phyloP scores from a whole-genome alignment of 2,113 vertebrate genomes.

The Plectropomus leopardus region DNA sequence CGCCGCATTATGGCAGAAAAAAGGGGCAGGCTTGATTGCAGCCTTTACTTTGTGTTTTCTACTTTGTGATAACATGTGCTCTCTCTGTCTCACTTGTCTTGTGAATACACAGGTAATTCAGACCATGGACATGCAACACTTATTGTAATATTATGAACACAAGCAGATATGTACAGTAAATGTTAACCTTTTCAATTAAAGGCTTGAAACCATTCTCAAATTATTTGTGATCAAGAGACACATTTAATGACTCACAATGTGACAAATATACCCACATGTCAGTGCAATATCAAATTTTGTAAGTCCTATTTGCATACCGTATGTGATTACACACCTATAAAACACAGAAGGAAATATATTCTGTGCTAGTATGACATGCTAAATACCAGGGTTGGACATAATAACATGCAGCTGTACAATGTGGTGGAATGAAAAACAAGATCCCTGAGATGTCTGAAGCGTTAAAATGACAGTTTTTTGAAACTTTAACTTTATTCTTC shows the following conservation, averaged over 20 bases:
- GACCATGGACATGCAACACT: not conserved
- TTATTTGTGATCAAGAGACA: not conserved
- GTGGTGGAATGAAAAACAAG: no score
- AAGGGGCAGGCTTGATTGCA: conserved; percentile 12
- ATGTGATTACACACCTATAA: no score
- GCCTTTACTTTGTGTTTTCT: conserved; percentile 4
- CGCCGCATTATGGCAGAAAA: conserved; percentile 39
- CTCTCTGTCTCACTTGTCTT: not conserved
- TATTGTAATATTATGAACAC: not conserved
- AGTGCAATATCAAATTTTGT: not conserved
- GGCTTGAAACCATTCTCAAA: not conserved
- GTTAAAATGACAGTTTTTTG: no score
- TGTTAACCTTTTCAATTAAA: not conserved
- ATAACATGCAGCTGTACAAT: not conserved
- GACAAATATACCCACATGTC: not conserved
- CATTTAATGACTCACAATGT: not conserved
- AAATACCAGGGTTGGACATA: not conserved
- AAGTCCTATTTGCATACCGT: not conserved
- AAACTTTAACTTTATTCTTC: no score
- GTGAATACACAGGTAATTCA: not conserved
- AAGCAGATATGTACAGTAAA: not conserved
- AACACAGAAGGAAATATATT: not conserved
- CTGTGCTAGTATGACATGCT: no score
- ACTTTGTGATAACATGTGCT: not conserved
- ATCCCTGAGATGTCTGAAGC: no score